These are phyloP conservation scores for Capitulum mitella DNA, from an alignment of 2,888 invertebrate genomes.

Conservation along the genomic window DNA sequence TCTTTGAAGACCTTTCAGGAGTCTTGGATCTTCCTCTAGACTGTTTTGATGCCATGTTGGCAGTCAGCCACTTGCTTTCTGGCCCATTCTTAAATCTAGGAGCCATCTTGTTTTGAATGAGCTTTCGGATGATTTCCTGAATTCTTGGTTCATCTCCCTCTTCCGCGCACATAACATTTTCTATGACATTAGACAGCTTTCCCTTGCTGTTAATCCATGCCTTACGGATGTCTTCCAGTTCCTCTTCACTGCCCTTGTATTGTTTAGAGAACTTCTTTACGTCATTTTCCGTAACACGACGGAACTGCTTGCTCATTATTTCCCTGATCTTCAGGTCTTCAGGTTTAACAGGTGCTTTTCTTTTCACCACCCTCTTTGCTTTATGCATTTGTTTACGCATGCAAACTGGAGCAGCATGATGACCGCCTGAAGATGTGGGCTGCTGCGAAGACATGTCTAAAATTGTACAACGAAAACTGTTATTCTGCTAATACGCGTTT, in stretches of 20 bases:
- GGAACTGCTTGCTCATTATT: background rate
- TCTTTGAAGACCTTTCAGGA: background rate
- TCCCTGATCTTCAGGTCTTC: background rate
- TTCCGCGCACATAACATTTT: background rate
- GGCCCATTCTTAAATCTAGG: background rate
- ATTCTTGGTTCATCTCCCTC: background rate
- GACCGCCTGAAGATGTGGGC: background rate
- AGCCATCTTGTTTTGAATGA: background rate
- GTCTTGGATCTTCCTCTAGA: background rate
- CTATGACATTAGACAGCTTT: background rate
- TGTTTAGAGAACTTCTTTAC: background rate
- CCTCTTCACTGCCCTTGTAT: slow-evolving; percentile 18
- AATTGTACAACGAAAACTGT: background rate
- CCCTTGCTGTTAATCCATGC: background rate
- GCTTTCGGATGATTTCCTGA: background rate
- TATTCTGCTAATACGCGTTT: background rate
- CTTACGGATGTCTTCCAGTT: background rate
- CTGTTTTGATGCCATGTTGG: background rate
- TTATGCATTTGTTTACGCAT: slow-evolving; percentile 7
- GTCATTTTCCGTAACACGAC: background rate
- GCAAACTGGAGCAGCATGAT: background rate
- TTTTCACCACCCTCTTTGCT: background rate
- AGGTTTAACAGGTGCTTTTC: background rate
- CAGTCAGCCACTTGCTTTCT: background rate
- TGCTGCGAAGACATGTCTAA: background rate